Evolutionary conservation across 2,797 vertebrate genomes (phyloP).

Genomic region (Esox masquinongy): DNA sequence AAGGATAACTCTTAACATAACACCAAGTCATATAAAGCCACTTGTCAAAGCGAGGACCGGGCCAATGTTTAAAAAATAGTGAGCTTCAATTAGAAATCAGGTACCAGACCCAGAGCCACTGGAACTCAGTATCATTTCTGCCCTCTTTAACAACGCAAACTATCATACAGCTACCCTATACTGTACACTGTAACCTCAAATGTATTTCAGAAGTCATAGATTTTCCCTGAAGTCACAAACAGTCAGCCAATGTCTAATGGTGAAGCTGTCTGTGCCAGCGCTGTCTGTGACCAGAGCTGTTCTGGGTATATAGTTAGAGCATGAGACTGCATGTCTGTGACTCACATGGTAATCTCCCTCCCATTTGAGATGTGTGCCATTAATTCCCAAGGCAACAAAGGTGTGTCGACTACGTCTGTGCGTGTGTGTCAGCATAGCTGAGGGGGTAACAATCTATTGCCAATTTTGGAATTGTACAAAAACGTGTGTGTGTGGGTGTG

Average conservation of each 20-base stretch:
- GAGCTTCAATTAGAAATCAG: background rate
- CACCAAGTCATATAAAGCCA: no score
- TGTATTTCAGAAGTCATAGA: background rate
- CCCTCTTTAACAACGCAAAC: background rate
- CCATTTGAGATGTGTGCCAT: conserved; percentile 1
- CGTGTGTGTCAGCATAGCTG: background rate
- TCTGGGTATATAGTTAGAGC: conserved; percentile 24
- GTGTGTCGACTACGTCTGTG: conserved; percentile 8
- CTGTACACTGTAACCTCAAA: background rate
- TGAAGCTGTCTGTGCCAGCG: conserved; percentile 6
- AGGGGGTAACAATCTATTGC: background rate
- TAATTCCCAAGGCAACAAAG: conserved; percentile 5
- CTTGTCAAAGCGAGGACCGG: no score
- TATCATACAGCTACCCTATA: no score
- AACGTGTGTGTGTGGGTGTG: background rate
- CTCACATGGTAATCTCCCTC: conserved; percentile 33
- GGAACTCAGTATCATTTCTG: background rate
- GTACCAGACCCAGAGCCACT: background rate
- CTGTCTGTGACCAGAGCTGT: background rate
- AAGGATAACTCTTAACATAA: no score
- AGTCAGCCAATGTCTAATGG: background rate
- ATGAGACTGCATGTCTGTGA: conserved; percentile 52
- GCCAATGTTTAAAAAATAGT: no score
- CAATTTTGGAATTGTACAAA: background rate
- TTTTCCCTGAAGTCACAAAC: background rate